Conservation (phyloP, 2,113 vertebrate genomes). For the Phylloscopus whistleri region DNA sequence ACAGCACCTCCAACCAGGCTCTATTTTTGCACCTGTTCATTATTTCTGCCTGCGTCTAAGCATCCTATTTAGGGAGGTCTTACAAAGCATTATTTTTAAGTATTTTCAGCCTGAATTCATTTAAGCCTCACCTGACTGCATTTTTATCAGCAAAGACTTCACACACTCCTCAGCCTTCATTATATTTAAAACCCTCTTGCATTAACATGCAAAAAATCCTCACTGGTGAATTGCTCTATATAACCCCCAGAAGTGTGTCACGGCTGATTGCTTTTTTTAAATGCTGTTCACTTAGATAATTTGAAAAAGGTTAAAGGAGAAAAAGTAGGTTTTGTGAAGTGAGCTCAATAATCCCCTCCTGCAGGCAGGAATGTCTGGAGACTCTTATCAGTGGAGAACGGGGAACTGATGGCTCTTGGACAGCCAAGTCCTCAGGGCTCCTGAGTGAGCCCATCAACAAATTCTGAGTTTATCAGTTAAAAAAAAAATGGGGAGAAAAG, state of each 20-base stretch:
- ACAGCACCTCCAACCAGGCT: not conserved
- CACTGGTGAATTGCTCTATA: not conserved
- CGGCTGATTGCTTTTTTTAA: not conserved
- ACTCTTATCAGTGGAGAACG: not conserved
- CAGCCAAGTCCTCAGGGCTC: not conserved
- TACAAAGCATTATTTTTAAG: not conserved
- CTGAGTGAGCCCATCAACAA: not conserved
- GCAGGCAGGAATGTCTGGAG: fast-evolving
- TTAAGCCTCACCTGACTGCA: not conserved
- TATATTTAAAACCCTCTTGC: not conserved
- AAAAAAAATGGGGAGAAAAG: not conserved
- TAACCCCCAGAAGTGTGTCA: not conserved
- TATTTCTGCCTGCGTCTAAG: not conserved
- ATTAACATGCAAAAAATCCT: not conserved
- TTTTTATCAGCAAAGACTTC: not conserved
- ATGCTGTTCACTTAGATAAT: not conserved
- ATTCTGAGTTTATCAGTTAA: not conserved
- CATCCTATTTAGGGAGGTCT: not conserved
- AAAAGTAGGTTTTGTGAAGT: not conserved
- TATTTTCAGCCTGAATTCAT: not conserved
- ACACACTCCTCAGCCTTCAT: not conserved
- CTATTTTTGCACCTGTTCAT: not conserved
- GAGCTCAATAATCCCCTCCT: not conserved
- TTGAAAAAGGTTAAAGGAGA: not conserved
- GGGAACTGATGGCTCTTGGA: not conserved